Evolutionary conservation across 2,113 vertebrate genomes (phyloP).

Genomic region (Balaeniceps rex): DNA sequence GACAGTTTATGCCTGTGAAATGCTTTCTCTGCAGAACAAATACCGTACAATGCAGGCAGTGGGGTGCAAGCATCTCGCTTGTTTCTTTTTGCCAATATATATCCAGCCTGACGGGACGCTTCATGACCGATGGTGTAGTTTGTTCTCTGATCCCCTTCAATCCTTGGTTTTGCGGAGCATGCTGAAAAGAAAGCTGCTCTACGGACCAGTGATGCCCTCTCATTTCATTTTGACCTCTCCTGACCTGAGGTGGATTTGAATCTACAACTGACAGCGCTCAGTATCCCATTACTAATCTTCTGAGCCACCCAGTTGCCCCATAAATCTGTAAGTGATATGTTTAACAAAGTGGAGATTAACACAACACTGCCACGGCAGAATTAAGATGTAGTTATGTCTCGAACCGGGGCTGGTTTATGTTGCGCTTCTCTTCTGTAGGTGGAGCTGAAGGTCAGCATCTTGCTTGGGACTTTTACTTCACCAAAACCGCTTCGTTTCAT

Average conservation of each 20-base stretch:
- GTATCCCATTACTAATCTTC: constrained; percentile 21
- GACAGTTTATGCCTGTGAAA: not conserved
- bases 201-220: not conserved
- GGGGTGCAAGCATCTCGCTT: not conserved
- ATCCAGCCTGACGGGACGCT: not conserved
- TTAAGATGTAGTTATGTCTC: not conserved
- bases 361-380: not conserved
- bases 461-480: not conserved
- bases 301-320: not conserved
- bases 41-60: not conserved
- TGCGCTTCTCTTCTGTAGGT: not conserved
- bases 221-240: not conserved
- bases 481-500: rapidly evolving
- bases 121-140: not conserved
- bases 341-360: not conserved
- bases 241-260: not conserved
- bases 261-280: not conserved
- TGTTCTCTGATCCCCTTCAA: not conserved
- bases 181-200: not conserved
- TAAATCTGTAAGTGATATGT: not conserved
- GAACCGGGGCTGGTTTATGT: not conserved
- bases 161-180: not conserved
- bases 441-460: not conserved
- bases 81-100: not conserved
- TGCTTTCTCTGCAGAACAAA: not conserved